These are phyloP conservation scores for Tinea semifulvella DNA, from an alignment of 2,888 invertebrate genomes.

Conservation along the genomic window DNA sequence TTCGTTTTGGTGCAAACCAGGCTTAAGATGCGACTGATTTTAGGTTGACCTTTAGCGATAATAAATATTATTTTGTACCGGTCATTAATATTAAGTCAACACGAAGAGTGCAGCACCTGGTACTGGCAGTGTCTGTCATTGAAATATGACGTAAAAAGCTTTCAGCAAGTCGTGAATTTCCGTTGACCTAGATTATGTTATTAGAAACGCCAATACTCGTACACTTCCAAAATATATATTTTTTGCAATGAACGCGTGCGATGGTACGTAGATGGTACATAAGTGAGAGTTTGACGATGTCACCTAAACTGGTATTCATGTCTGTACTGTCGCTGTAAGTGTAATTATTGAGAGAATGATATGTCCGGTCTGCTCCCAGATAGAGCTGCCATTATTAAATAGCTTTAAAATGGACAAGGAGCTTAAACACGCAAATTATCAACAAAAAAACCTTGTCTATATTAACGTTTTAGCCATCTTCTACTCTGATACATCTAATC, in stretches of 20 bases:
- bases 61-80: too few species aligned
- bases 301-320: slow-evolving; percentile 54
- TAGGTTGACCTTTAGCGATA: too few species aligned
- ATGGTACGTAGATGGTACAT: slow-evolving; percentile 41
- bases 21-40: too few species aligned
- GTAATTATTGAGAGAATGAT: slow-evolving; percentile 33
- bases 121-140: slow-evolving; percentile 42
- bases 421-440: too few species aligned
- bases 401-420: too few species aligned
- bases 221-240: slow-evolving; percentile 49
- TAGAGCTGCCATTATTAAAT: too few species aligned
- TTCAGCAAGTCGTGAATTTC: slow-evolving; percentile 60
- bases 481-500: too few species aligned
- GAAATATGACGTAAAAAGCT: slow-evolving; percentile 58
- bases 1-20: too few species aligned
- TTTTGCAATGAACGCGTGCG: slow-evolving; percentile 44
- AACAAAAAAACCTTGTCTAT: too few species aligned
- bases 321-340: slow-evolving; percentile 4
- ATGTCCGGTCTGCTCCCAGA: slow-evolving; percentile 45
- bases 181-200: slow-evolving; percentile 60
- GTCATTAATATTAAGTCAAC: too few species aligned
- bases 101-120: slow-evolving; percentile 44
- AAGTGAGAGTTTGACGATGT: slow-evolving; percentile 63
- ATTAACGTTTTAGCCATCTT: too few species aligned
- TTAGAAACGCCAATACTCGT: slow-evolving; percentile 59